Evolutionary conservation across 2,113 vertebrate genomes (phyloP).

Genomic region (Euleptes europaea): DNA sequence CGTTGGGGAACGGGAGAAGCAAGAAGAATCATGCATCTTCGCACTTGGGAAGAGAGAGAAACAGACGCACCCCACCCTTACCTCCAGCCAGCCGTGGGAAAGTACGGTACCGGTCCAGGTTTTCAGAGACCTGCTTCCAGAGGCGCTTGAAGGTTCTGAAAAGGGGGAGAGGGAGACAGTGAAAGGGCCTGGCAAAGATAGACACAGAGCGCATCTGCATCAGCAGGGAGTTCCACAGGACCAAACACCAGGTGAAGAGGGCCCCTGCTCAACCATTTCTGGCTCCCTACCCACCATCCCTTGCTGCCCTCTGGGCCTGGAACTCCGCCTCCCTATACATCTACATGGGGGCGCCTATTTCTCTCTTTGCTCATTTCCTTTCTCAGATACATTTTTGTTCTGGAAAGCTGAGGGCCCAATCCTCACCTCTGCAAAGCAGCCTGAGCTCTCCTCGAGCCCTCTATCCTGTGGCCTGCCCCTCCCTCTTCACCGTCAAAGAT

Average conservation of each 20-base stretch:
- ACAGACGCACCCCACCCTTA: slow-evolving; percentile 48
- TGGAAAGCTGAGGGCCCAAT: too few species aligned
- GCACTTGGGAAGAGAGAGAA: neutral
- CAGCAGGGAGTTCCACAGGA: too few species aligned
- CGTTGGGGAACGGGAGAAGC: neutral
- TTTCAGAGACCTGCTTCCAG: slow-evolving; percentile 93
- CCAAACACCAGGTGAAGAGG: too few species aligned
- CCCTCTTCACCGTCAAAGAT: neutral
- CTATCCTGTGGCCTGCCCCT: neutral
- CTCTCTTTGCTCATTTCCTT: too few species aligned
- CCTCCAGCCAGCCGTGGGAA: slow-evolving; percentile 94
- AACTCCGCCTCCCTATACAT: too few species aligned
- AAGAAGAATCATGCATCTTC: neutral
- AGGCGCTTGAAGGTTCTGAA: slow-evolving; percentile 91
- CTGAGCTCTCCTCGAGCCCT: too few species aligned
- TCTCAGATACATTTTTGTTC: too few species aligned
- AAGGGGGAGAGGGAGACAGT: neutral
- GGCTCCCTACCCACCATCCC: neutral
- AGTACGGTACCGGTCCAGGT: slow-evolving; percentile 87
- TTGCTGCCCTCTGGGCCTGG: neutral
- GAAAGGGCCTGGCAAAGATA: neutral
- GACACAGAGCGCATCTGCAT: neutral
- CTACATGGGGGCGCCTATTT: too few species aligned
- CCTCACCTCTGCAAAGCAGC: too few species aligned
- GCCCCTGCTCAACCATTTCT: neutral